Evolutionary conservation across 2,888 invertebrate genomes (phyloP).

Genomic region (Dynastes hyllus): DNA sequence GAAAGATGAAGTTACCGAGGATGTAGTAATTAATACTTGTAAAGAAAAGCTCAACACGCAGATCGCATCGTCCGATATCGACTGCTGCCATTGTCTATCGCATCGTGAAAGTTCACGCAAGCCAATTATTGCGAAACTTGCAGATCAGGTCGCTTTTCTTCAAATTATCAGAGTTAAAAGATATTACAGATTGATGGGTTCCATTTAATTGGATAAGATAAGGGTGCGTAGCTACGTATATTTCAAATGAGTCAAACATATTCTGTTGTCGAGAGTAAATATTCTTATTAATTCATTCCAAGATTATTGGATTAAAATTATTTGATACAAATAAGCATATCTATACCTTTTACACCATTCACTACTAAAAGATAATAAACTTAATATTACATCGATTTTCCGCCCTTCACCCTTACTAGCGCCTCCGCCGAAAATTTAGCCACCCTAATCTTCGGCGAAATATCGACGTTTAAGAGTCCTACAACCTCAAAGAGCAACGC

Average conservation of each 20-base stretch:
- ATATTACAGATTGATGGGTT: too few species aligned
- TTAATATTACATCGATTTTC: neutral
- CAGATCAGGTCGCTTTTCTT: neutral
- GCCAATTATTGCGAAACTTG: neutral
- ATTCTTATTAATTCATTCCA: neutral
- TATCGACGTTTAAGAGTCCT: neutral
- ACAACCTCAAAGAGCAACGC: neutral
- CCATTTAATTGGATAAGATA: too few species aligned
- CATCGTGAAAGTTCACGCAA: neutral
- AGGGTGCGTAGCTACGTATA: too few species aligned
- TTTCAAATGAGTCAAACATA: too few species aligned
- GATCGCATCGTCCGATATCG: neutral
- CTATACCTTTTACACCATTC: neutral
- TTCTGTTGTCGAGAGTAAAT: too few species aligned
- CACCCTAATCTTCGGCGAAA: neutral
- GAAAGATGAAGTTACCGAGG: neutral
- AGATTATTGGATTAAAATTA: neutral
- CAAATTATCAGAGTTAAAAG: too few species aligned
- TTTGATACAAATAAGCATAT: too few species aligned
- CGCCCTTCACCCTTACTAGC: neutral
- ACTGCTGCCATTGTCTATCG: neutral
- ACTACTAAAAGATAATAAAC: neutral
- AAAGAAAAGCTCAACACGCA: neutral
- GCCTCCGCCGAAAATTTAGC: neutral
- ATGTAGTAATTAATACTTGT: neutral